Evolutionary conservation across 2,888 invertebrate species (phyloP), one percentile per base, ranked within the genome.

Genomic region (Artemia sp.): DNA sequence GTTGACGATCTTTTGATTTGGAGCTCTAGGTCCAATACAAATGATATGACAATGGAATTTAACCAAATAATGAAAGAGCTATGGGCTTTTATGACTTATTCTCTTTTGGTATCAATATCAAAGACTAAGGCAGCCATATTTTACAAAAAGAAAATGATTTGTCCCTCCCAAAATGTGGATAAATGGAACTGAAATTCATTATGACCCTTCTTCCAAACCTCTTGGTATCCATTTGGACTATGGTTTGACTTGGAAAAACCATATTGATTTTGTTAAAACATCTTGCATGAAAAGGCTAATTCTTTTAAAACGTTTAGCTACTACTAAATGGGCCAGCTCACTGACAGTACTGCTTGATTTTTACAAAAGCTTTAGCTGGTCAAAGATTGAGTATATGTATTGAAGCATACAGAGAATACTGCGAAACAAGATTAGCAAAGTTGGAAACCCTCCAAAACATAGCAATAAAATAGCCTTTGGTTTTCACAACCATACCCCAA

Each of bases 331-430:
- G 64, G 64, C 14, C 64, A 19, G 14, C 64, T 19, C 8, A n/a
- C 24, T 11, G 11, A n/a, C n/a, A 8, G 9, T n/a, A 12, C 64
- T 58, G 64, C 9, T 58, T 8, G 64, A 58, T n/a, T 58, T 58
- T 24, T 58, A 58, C 64, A 58, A 58, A 58, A n/a, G 8, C 9
- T 58, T 19, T 1, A 58, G 11, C 11, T 9, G 11, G 64, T n/a
- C 14, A 58, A 58, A 58, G 24, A n/a, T 58, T 58, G 64, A 58
- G 64, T 58, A 58, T 58, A 12, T n/a, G 12, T 58, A 58, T 58
- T 8, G 14, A 58, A 38, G 38, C 38, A 38, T 38, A 6, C 6
- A 38, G 38, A 38, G 38, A 4, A 38, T 38, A 4, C 4, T 38
- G 38, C 38, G 4, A 38, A 38, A 38, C 2, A 38, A 38, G 38